These are phyloP conservation scores for Plumapathes pennacea DNA, from an alignment of 92 coral and sea anemone species.

Conservation along the genomic window DNA sequence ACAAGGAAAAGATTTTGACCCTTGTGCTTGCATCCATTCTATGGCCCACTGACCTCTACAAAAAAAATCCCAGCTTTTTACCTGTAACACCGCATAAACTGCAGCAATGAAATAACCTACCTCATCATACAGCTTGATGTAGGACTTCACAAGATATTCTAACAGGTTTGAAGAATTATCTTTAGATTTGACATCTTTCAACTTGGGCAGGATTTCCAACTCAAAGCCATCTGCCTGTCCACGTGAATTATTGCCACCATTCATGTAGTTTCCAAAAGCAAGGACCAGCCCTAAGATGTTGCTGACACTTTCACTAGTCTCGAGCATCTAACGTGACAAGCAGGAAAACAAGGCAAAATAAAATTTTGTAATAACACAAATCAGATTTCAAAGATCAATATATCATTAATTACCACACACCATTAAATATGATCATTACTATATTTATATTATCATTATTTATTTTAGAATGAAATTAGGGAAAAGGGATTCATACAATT, in stretches of 20 bases:
- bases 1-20: not conserved
- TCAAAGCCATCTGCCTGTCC: conserved; percentile 93
- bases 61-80: too few relatives aligned
- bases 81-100: too few relatives aligned
- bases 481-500: not conserved
- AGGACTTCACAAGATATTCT: conserved; percentile 66
- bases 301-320: conserved; percentile 58
- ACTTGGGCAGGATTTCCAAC: conserved; percentile 75
- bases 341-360: not conserved
- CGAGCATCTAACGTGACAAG: conserved; percentile 40
- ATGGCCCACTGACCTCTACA: too few relatives aligned
- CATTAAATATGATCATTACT: too few relatives aligned
- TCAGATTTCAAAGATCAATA: not conserved
- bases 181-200: conserved; percentile 86
- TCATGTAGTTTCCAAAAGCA: conserved; percentile 88
- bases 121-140: conserved; percentile 69
- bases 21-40: too few relatives aligned
- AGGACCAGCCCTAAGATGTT: conserved; percentile 63
- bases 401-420: too few relatives aligned
- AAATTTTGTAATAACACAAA: not conserved
- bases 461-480: not conserved
- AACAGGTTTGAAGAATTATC: conserved; percentile 68
- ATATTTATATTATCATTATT: not conserved
- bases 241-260: conserved; percentile 78
- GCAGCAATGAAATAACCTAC: too few relatives aligned